phyloP scores from a whole-genome alignment of 2,113 vertebrate genomes.

The Passer domesticus region DNA sequence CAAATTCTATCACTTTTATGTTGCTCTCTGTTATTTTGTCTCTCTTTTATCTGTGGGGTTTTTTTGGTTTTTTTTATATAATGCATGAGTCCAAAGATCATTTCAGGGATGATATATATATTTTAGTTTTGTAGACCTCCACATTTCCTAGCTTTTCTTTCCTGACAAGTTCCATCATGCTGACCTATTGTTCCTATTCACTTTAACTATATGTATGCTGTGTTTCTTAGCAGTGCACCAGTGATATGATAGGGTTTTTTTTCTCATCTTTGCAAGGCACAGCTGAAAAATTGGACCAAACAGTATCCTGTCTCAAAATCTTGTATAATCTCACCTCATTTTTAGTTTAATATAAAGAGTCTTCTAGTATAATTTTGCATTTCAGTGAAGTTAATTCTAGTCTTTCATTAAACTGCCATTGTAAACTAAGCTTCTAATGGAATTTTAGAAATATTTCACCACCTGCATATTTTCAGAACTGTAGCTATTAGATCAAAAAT shows the following conservation, averaged over 20 bases:
- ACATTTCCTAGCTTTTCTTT: neutral
- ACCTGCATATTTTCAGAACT: neutral
- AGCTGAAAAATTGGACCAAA: conserved; percentile 14
- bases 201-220: conserved; percentile 48
- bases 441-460: conserved; percentile 34
- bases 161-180: neutral
- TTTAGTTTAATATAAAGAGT: neutral
- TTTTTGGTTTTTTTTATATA: neutral
- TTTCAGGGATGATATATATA: neutral
- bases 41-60: neutral
- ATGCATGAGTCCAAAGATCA: neutral
- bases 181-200: conserved; percentile 22
- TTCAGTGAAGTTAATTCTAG: conserved; percentile 32
- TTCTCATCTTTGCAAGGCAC: neutral
- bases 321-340: neutral
- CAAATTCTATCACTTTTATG: conserved; percentile 32
- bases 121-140: neutral
- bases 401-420: conserved; percentile 45
- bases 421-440: conserved; percentile 14
- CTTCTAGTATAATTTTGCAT: conserved; percentile 27
- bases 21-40: neutral
- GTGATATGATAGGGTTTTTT: neutral
- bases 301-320: neutral
- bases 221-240: neutral
- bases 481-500: neutral